These are phyloP conservation scores for Mesoclemmys tuberculata DNA, from an alignment of 2,113 vertebrate species.

Conservation along the genomic window DNA sequence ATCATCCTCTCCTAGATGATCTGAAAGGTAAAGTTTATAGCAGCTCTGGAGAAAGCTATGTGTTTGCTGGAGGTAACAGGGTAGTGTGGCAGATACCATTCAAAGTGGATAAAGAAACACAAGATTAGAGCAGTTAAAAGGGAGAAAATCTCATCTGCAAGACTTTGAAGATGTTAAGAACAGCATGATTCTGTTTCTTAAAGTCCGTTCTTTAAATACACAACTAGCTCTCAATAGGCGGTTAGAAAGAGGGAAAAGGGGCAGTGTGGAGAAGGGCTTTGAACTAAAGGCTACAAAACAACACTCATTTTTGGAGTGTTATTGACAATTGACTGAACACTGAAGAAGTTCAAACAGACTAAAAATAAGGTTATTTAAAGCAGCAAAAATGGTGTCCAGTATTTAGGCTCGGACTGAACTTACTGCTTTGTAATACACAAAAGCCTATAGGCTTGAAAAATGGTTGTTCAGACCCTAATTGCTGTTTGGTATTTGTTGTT, in stretches of 20 bases:
- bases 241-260: background rate
- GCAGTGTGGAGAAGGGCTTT: background rate
- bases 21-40: background rate
- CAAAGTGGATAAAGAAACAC: background rate
- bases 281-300: background rate
- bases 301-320: background rate
- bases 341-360: background rate
- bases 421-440: background rate
- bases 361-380: background rate
- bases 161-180: background rate
- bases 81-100: background rate
- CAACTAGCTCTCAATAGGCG: background rate
- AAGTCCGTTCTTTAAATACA: background rate
- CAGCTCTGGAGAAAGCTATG: background rate
- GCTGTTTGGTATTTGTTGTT: background rate
- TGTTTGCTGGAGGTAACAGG: background rate
- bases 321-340: background rate
- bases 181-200: background rate
- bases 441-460: background rate
- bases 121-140: background rate
- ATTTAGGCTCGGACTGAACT: background rate
- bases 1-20: fast-evolving
- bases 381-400: background rate
- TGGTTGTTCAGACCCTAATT: background rate
- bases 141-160: background rate